phyloP scores from a whole-genome alignment of 2,888 invertebrate genomes.

The Drosophila lacicola region DNA sequence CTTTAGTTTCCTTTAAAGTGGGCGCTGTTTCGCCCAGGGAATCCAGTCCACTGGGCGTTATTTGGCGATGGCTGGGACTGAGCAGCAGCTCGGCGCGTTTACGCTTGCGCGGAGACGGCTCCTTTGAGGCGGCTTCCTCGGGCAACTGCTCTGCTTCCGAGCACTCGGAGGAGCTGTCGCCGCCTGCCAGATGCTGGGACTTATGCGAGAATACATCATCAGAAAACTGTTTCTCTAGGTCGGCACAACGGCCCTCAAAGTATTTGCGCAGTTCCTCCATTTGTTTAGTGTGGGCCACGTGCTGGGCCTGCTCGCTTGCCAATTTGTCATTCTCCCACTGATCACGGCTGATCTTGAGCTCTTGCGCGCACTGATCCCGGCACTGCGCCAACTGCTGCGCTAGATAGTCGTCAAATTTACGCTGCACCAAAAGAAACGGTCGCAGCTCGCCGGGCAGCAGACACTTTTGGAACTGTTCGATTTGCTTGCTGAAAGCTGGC shows the following conservation, averaged over 20 bases:
- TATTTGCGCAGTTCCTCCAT: constrained; percentile 92
- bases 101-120: constrained; percentile 81
- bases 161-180: constrained; percentile 83
- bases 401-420: constrained; percentile 87
- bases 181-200: constrained; percentile 87
- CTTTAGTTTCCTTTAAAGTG: constrained; percentile 52
- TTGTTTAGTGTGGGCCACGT: constrained; percentile 89
- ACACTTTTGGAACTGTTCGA: constrained; percentile 84
- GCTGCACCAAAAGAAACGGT: constrained; percentile 85
- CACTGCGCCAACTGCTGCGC: constrained; percentile 86
- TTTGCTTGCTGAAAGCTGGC: constrained; percentile 83
- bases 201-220: constrained; percentile 90
- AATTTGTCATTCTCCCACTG: constrained; percentile 87
- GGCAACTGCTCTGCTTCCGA: constrained; percentile 84
- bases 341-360: constrained; percentile 81
- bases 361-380: constrained; percentile 82
- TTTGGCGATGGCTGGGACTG: constrained; percentile 84
- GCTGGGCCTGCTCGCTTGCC: constrained; percentile 88
- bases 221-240: constrained; percentile 91
- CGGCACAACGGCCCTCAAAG: constrained; percentile 92
- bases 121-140: constrained; percentile 73
- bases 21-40: constrained; percentile 36
- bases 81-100: constrained; percentile 82
- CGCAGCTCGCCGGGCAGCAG: constrained; percentile 83
- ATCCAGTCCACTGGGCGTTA: constrained; percentile 82